phyloP scores from a whole-genome alignment of 2,797 vertebrate genomes.

The Galagoides demidoff region DNA sequence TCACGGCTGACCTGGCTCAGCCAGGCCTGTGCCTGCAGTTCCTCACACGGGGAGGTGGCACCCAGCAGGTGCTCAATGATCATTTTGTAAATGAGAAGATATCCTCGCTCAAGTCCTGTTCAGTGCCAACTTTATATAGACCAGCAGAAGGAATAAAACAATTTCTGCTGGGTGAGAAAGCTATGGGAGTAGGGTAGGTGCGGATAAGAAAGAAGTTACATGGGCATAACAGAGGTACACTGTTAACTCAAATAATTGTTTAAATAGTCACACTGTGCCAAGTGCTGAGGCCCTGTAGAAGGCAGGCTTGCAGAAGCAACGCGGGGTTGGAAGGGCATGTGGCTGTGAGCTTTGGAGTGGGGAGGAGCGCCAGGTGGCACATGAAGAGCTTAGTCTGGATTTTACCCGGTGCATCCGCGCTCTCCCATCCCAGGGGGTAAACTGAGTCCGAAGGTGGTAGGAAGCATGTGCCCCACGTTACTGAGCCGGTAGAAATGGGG shows the following conservation, averaged over 20 bases:
- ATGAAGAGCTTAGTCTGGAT: background rate
- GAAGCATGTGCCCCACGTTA: background rate
- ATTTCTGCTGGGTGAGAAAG: background rate
- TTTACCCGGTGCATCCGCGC: background rate
- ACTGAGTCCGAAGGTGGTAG: background rate
- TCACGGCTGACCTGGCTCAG: too few species aligned
- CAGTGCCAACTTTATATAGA: background rate
- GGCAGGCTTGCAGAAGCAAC: background rate
- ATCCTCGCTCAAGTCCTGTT: background rate
- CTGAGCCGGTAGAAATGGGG: background rate
- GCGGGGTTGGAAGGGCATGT: background rate
- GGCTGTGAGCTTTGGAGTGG: background rate
- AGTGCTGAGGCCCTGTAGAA: background rate
- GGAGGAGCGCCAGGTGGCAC: background rate
- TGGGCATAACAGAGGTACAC: background rate
- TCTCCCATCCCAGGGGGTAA: background rate
- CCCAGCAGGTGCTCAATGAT: background rate
- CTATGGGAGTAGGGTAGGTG: background rate
- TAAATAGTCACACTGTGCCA: background rate
- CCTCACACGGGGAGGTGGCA: background rate
- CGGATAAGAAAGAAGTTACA: background rate
- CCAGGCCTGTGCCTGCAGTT: rapidly evolving
- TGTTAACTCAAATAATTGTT: background rate
- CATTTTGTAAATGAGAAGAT: background rate
- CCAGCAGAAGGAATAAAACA: background rate